A percentile compares a stretch with the other conserved stretches of the same genome.
Conservation (phyloP, 2,113 vertebrate genomes). For the Charadrius vociferus region DNA sequence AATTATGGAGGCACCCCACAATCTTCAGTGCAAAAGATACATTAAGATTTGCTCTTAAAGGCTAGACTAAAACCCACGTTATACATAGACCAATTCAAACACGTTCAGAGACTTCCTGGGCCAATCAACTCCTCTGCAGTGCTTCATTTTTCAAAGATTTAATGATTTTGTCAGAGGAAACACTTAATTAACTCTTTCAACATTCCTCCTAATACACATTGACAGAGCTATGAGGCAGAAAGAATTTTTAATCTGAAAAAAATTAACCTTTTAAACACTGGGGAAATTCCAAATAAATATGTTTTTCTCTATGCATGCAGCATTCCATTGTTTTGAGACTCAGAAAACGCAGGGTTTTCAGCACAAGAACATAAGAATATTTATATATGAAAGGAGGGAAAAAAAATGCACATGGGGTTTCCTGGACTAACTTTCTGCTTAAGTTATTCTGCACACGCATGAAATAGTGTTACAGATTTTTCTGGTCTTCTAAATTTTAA, state of each 20-base stretch:
- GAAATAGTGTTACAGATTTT: neutral
- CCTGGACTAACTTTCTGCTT: neutral
- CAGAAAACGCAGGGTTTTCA: neutral
- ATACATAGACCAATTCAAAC: neutral
- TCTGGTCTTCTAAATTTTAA: neutral
- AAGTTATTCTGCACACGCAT: neutral
- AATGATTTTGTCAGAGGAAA: neutral
- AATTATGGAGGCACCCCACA: neutral
- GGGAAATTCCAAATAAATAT: neutral
- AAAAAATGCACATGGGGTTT: neutral
- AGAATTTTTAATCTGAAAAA: neutral
- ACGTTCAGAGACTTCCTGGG: neutral
- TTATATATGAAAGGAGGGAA: neutral
- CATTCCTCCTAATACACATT: neutral
- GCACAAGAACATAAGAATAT: neutral
- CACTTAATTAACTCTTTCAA: neutral
- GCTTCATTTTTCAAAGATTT: neutral
- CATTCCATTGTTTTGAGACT: neutral
- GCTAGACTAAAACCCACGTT: neutral
- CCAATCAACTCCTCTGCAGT: neutral
- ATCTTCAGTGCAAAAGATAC: neutral
- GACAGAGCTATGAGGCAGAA: neutral
- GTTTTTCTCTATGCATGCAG: neutral
- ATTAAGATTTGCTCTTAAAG: neutral
- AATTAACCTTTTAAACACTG: neutral